These are phyloP conservation scores for Drosophila sucinea DNA, from an alignment of 1,140 invertebrate genomes.

Conservation along the genomic window DNA sequence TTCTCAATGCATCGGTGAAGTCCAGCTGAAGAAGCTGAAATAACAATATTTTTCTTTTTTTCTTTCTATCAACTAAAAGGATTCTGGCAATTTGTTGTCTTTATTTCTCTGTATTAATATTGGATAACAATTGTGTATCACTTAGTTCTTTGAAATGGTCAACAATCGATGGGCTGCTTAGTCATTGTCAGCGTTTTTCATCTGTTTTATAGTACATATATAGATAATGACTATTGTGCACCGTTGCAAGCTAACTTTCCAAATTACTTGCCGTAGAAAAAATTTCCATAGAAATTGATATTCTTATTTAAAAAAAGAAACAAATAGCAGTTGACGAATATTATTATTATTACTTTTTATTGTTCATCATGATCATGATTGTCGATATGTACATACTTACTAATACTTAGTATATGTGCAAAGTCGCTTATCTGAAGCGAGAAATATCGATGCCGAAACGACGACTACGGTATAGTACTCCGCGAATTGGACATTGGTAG, in stretches of 20 bases:
- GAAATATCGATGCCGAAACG: background rate
- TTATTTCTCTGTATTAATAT: too few species aligned
- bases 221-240: background rate
- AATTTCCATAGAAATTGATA: background rate
- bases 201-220: background rate
- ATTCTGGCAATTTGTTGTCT: too few species aligned
- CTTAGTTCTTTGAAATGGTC: background rate
- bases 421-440: background rate
- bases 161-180: background rate
- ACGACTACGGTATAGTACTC: background rate
- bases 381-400: background rate
- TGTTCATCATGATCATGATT: background rate
- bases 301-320: background rate
- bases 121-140: too few species aligned
- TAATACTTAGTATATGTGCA: constrained; percentile 19
- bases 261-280: background rate
- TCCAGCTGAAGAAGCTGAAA: too few species aligned
- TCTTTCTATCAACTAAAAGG: too few species aligned
- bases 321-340: constrained; percentile 40
- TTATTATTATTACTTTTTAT: constrained; percentile 13
- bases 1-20: too few species aligned
- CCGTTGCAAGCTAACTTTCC: background rate
- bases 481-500: background rate
- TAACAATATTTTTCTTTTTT: too few species aligned
- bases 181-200: background rate